These are phyloP conservation scores for Paramisgurnus dabryanus DNA, from an alignment of 2,113 vertebrate species.

Conservation along the genomic window DNA sequence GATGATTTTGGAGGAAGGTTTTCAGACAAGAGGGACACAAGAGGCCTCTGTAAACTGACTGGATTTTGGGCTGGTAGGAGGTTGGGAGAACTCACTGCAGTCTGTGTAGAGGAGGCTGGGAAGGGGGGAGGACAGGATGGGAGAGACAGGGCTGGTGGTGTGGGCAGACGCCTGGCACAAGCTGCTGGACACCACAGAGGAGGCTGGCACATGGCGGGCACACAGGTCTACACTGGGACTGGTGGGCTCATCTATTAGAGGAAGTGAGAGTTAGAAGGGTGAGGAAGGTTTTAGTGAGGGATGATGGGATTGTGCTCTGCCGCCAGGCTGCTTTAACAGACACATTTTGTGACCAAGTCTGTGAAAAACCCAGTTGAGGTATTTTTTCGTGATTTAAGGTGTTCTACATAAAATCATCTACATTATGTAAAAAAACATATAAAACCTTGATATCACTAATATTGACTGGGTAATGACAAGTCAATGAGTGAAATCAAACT, in stretches of 20 bases:
- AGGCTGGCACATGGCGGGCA: constrained; percentile 85
- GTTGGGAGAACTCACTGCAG: constrained; percentile 81
- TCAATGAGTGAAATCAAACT: no score
- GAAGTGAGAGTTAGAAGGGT: constrained; percentile 48
- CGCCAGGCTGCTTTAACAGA: no score
- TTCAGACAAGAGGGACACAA: not conserved
- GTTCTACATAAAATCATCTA: no score
- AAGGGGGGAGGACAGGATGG: constrained; percentile 79
- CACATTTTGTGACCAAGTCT: no score
- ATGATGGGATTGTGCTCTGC: not conserved
- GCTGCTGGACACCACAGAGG: constrained; percentile 86
- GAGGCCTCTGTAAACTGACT: not conserved
- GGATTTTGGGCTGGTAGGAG: not conserved
- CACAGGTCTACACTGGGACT: constrained; percentile 86
- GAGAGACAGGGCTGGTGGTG: constrained; percentile 79
- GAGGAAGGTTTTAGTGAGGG: constrained; percentile 26
- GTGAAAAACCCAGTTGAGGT: no score
- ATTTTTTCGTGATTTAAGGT: no score
- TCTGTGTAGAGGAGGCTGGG: constrained; percentile 84
- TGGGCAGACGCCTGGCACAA: constrained; percentile 77
- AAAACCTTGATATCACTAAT: no score
- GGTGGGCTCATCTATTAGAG: constrained; percentile 82
- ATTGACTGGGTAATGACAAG: no score
- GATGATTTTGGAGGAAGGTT: not conserved
- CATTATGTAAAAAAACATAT: no score